Percentiles rank a stretch among this genome's conserved stretches.
phyloP scores from a whole-genome alignment of 1,140 invertebrate genomes.

The Drosophila repletoides region DNA sequence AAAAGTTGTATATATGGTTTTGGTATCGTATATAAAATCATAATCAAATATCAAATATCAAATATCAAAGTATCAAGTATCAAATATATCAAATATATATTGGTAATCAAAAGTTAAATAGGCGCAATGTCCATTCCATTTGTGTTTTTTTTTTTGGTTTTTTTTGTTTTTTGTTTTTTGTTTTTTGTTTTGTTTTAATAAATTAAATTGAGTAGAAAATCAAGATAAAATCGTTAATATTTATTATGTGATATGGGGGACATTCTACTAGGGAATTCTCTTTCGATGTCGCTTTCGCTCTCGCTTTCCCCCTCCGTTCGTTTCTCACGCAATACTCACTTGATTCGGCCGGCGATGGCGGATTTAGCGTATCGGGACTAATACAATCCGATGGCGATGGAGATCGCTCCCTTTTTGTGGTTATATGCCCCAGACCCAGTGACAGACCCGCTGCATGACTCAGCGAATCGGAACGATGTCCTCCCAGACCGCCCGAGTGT shows the following conservation, averaged over 20 bases:
- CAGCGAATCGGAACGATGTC: conserved; percentile 83
- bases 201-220: conserved; percentile 35
- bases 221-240: conserved; percentile 27
- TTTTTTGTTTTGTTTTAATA: no score
- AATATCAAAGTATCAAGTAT: no score
- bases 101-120: conserved; percentile 57
- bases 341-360: conserved; percentile 92
- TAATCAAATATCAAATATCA: conserved; percentile 18
- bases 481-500: conserved; percentile 81
- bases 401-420: conserved; percentile 90
- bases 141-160: conserved; percentile 57
- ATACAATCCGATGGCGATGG: conserved; percentile 92
- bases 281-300: background rate
- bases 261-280: no score
- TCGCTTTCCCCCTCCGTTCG: background rate
- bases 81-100: conserved; percentile 27
- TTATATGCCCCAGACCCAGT: conserved; percentile 84
- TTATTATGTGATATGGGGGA: background rate
- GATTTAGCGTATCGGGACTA: conserved; percentile 92
- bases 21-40: conserved; percentile 17
- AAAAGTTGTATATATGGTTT: conserved; percentile 15
- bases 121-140: conserved; percentile 80
- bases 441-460: conserved; percentile 84
- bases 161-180: no score
- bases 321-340: conserved; percentile 85